phyloP scores from a whole-genome alignment of 2,113 vertebrate species.

The Anguilla rostrata region DNA sequence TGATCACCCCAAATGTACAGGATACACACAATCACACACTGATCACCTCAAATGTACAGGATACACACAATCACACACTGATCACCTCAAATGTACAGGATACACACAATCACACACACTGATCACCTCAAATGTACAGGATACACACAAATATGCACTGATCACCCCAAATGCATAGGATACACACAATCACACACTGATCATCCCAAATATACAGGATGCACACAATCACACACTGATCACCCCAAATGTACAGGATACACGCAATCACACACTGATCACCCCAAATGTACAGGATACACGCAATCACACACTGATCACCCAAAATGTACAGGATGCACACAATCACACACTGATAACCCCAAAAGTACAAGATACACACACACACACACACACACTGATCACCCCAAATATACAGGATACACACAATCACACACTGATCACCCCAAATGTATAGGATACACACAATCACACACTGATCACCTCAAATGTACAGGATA shows the following conservation, averaged over 20 bases:
- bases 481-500: background rate
- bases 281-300: background rate
- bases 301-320: constrained; percentile 37
- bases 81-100: background rate
- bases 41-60: constrained; percentile 18
- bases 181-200: background rate
- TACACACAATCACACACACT: constrained; percentile 29
- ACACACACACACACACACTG: constrained; percentile 33
- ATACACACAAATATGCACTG: background rate
- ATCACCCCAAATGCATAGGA: background rate
- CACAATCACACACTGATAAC: background rate
- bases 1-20: too few species aligned
- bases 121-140: constrained; percentile 23
- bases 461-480: background rate
- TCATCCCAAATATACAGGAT: background rate
- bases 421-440: background rate
- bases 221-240: background rate
- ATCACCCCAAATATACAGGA: constrained; percentile 15
- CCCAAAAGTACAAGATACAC: background rate
- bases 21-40: constrained; percentile 33
- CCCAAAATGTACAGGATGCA: background rate
- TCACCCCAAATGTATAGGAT: background rate
- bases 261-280: constrained; percentile 33
- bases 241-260: background rate
- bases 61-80: background rate